Conservation (phyloP, 2,797 vertebrate species). For the Eremophila alpestris region DNA sequence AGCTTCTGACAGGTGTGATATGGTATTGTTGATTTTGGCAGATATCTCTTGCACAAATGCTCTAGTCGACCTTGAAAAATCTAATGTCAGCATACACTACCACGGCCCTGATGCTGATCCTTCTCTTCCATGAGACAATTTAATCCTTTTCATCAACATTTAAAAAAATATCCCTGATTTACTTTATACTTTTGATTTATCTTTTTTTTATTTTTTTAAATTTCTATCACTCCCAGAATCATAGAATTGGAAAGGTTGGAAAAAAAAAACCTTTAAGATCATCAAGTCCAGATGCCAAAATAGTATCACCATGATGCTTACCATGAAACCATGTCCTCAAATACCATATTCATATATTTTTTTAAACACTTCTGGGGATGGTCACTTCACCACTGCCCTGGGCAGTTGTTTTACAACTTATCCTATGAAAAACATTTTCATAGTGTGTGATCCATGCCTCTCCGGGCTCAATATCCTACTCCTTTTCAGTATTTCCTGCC, state of each 20-base stretch:
- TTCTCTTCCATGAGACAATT: neutral
- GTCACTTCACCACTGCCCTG: neutral
- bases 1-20: constrained; percentile 31
- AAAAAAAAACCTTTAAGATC: neutral
- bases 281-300: neutral
- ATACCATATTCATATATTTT: neutral
- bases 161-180: neutral
- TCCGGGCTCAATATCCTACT: neutral
- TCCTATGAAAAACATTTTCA: neutral
- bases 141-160: neutral
- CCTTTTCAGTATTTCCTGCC: neutral
- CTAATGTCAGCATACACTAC: neutral
- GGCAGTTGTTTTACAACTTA: neutral
- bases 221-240: neutral
- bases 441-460: accelerated
- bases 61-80: neutral
- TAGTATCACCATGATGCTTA: neutral
- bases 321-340: neutral
- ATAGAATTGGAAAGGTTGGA: neutral
- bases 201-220: neutral
- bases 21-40: constrained; percentile 1
- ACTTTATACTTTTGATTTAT: neutral
- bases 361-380: neutral
- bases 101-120: neutral
- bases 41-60: neutral